These are phyloP conservation scores for Miichthys miiuy DNA, from an alignment of 2,797 vertebrate species.

Conservation along the genomic window DNA sequence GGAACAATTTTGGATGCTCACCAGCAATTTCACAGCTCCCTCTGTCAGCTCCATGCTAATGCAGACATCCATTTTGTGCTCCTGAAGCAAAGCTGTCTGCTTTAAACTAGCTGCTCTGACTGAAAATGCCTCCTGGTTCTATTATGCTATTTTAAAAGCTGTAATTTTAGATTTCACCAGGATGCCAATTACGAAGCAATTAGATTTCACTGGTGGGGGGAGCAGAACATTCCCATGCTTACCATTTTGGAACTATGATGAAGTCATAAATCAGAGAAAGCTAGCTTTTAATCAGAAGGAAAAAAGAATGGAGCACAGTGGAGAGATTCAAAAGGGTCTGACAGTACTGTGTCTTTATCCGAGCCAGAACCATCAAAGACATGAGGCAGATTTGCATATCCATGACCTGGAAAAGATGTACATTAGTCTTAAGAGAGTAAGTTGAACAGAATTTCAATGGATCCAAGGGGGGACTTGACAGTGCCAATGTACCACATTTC, in stretches of 20 bases:
- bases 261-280: slow-evolving; percentile 12
- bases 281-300: background rate
- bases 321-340: background rate
- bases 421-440: background rate
- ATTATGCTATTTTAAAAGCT: slow-evolving; percentile 36
- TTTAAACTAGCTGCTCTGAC: slow-evolving; percentile 15
- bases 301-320: background rate
- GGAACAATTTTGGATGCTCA: background rate
- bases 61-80: slow-evolving; percentile 17
- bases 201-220: slow-evolving; percentile 19
- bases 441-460: too few relatives aligned
- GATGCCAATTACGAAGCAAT: slow-evolving; percentile 37
- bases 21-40: slow-evolving; percentile 9
- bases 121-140: slow-evolving; percentile 22
- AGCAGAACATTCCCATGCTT: slow-evolving; percentile 3
- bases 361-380: background rate
- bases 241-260: background rate
- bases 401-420: background rate
- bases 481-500: background rate
- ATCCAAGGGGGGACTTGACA: background rate
- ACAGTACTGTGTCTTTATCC: background rate
- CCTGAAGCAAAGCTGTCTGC: background rate
- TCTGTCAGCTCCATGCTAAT: background rate
- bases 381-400: background rate
- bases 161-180: slow-evolving; percentile 41